Conservation (phyloP, 2,797 vertebrate genomes). For the Psittacula echo region DNA sequence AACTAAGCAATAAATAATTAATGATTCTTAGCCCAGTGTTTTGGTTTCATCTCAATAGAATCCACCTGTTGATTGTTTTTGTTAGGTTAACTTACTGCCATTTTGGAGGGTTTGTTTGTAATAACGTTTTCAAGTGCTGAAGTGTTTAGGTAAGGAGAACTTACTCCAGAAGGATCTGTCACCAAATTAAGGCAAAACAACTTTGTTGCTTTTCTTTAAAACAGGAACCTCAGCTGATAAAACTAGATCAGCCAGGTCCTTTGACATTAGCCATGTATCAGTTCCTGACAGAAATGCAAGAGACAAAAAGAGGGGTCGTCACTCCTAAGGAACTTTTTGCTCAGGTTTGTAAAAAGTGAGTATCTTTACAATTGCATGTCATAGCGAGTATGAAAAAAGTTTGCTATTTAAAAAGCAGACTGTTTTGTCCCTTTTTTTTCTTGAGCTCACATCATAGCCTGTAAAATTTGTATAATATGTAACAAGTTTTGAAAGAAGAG, state of each 20-base stretch:
- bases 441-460: neutral
- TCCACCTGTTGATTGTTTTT: neutral
- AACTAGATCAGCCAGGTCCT: conserved; percentile 87
- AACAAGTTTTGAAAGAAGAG: neutral
- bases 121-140: neutral
- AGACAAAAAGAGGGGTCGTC: conserved; percentile 87
- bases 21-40: neutral
- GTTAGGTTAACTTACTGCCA: neutral
- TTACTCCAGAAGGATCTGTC: neutral
- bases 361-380: neutral
- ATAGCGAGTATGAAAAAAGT: neutral
- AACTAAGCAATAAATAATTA: neutral
- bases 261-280: conserved; percentile 93
- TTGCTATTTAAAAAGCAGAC: neutral
- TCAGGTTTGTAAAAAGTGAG: conserved; percentile 99
- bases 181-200: neutral
- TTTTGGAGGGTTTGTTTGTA: neutral
- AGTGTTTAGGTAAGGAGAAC: neutral
- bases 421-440: neutral
- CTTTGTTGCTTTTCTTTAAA: conserved; percentile 40
- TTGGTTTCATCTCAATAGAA: neutral
- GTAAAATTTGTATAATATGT: neutral
- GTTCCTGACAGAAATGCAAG: conserved; percentile 91
- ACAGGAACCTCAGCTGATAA: conserved; percentile 87
- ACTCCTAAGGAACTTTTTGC: conserved; percentile 92